A percentile compares a stretch with the other conserved stretches of the same genome.
phyloP scores from a whole-genome alignment of 2,888 invertebrate genomes.

The Cryptosula pallasiana region DNA sequence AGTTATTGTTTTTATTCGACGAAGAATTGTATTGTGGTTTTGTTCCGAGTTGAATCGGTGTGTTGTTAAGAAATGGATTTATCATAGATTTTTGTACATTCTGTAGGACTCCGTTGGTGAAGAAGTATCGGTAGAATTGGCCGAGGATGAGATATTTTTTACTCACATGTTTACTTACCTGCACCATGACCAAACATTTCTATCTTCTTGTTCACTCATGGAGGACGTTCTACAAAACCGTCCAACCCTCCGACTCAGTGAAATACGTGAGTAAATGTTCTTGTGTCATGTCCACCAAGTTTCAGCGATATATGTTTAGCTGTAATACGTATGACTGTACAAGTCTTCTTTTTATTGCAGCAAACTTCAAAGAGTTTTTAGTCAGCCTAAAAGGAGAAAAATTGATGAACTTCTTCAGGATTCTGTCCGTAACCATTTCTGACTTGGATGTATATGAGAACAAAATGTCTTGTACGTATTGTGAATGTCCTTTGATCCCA shows the following conservation, averaged over 20 bases:
- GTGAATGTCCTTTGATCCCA: too few species aligned
- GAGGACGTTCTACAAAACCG: slow-evolving; percentile 50
- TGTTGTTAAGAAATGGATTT: too few species aligned
- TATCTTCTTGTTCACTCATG: slow-evolving; percentile 47
- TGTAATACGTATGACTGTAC: too few species aligned
- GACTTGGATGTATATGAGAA: slow-evolving; percentile 55
- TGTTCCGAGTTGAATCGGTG: too few species aligned
- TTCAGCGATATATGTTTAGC: too few species aligned
- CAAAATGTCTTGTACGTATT: slow-evolving; percentile 50
- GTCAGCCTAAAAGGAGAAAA: slow-evolving; percentile 46
- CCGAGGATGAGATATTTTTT: slow-evolving; percentile 42
- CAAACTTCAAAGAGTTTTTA: slow-evolving; percentile 41
- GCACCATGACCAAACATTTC: slow-evolving; percentile 44
- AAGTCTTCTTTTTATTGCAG: too few species aligned
- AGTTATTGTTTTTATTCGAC: too few species aligned
- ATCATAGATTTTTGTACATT: too few species aligned
- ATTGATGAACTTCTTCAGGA: slow-evolving; percentile 53
- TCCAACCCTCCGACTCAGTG: slow-evolving; percentile 44
- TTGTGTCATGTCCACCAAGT: too few species aligned
- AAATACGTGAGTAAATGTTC: slow-evolving; percentile 37
- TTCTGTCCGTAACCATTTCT: slow-evolving; percentile 54
- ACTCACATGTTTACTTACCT: slow-evolving; percentile 48
- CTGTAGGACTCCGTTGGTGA: slow-evolving; percentile 39
- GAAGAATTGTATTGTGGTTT: too few species aligned
- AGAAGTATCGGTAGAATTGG: slow-evolving; percentile 35